phyloP scores from a whole-genome alignment of 2,113 vertebrate genomes.

The Hiodon tergisus region DNA sequence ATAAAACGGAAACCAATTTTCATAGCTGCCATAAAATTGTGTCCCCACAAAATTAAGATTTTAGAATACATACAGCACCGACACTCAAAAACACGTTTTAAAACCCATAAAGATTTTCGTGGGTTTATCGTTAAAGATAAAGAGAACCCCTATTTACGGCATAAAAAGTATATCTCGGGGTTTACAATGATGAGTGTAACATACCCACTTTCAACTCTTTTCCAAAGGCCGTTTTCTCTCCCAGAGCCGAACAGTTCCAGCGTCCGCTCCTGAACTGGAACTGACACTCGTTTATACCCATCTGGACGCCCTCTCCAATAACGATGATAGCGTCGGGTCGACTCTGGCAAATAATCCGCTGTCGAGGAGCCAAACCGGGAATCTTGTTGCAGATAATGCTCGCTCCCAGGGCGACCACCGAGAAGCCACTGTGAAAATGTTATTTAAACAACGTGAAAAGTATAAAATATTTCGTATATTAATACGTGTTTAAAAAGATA shows the following conservation, averaged over 20 bases:
- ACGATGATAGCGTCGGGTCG: conserved; percentile 97
- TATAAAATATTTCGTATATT: neutral
- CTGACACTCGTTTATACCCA: conserved; percentile 98
- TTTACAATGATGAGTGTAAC: conserved; percentile 52
- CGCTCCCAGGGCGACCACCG: conserved; percentile 92
- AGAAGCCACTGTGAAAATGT: conserved; percentile 76
- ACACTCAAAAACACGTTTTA: no score
- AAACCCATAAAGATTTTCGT: no score
- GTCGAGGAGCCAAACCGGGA: conserved; percentile 91
- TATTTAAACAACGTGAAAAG: conserved; percentile 24
- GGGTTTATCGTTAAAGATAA: no score
- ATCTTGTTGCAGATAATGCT: conserved; percentile 99
- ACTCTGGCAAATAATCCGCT: conserved; percentile 97
- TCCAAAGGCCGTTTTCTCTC: conserved; percentile 94
- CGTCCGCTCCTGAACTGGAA: conserved; percentile 95
- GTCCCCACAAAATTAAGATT: no score
- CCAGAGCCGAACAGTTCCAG: conserved; percentile 97
- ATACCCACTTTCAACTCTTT: conserved; percentile 99
- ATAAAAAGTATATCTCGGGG: no score
- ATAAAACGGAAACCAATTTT: no score
- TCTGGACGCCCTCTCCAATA: conserved; percentile 95
- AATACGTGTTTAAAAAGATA: neutral
- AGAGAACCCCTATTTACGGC: no score
- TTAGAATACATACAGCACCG: no score
- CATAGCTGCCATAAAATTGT: no score